Evolutionary conservation across 2,888 invertebrate genomes (phyloP).

Genomic region (Therioaphis trifolii): DNA sequence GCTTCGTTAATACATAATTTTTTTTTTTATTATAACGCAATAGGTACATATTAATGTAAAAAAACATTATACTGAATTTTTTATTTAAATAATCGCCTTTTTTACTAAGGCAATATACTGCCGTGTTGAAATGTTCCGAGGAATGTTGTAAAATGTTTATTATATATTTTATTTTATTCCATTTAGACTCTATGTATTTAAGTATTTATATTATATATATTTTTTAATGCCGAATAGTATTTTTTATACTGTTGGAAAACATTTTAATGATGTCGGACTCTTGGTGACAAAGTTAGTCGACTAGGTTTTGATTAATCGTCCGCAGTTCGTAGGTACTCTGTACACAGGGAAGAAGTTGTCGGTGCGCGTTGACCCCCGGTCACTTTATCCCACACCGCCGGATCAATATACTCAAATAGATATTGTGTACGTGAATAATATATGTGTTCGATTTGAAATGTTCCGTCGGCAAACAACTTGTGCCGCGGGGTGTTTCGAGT

Average conservation of each 20-base stretch:
- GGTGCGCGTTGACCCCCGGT: neutral
- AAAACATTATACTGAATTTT: too few species aligned
- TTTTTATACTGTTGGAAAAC: neutral
- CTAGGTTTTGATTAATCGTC: slow-evolving; percentile 49
- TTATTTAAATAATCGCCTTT: too few species aligned
- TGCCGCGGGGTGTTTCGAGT: neutral
- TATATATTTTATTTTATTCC: neutral
- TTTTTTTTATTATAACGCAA: too few species aligned
- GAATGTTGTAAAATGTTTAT: neutral
- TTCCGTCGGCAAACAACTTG: neutral
- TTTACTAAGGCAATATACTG: too few species aligned
- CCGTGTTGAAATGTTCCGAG: too few species aligned
- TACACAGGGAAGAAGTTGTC: neutral
- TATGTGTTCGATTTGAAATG: neutral
- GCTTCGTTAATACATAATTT: too few species aligned
- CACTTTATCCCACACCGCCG: neutral
- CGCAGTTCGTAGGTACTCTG: neutral
- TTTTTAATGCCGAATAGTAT: neutral
- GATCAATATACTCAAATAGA: neutral
- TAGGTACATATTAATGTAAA: too few species aligned
- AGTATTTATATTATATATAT: neutral
- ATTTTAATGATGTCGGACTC: slow-evolving; percentile 32
- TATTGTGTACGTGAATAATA: too few species aligned
- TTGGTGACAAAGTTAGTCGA: slow-evolving; percentile 27
- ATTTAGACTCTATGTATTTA: neutral